phyloP scores from a whole-genome alignment of 2,888 invertebrate genomes.

The Meandrusa payeni region DNA sequence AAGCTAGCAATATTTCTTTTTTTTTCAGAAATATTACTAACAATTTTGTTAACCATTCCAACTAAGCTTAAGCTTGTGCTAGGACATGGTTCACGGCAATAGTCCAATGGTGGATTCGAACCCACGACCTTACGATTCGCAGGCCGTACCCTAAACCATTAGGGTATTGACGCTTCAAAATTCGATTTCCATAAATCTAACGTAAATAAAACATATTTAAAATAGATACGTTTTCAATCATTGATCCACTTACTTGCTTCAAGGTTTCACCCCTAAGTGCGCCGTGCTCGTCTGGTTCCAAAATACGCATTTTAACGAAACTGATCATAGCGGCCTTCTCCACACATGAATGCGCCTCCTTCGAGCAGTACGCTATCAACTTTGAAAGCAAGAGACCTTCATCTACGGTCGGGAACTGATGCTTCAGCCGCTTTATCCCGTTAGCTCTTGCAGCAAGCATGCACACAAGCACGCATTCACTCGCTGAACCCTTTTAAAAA shows the following conservation, averaged over 20 bases:
- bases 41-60: no score
- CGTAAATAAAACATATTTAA: no score
- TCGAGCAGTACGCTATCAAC: constrained; percentile 95
- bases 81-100: no score
- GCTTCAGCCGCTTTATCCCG: constrained; percentile 91
- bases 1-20: no score
- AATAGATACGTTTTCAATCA: no score
- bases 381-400: constrained; percentile 95
- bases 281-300: constrained; percentile 93
- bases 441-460: constrained; percentile 96
- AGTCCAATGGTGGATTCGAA: no score
- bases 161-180: no score
- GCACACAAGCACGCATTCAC: constrained; percentile 95
- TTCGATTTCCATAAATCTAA: no score
- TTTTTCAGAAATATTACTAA: no score
- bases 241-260: constrained; percentile 83
- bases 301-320: constrained; percentile 93
- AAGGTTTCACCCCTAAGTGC: constrained; percentile 90
- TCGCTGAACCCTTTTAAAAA: constrained; percentile 98
- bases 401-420: constrained; percentile 91
- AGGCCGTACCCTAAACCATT: no score
- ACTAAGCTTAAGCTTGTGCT: no score
- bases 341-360: constrained; percentile 95
- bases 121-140: no score
- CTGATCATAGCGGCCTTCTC: constrained; percentile 97